Evolutionary conservation across 1,140 invertebrate species (phyloP).

Genomic region (Drosophila yakuba): DNA sequence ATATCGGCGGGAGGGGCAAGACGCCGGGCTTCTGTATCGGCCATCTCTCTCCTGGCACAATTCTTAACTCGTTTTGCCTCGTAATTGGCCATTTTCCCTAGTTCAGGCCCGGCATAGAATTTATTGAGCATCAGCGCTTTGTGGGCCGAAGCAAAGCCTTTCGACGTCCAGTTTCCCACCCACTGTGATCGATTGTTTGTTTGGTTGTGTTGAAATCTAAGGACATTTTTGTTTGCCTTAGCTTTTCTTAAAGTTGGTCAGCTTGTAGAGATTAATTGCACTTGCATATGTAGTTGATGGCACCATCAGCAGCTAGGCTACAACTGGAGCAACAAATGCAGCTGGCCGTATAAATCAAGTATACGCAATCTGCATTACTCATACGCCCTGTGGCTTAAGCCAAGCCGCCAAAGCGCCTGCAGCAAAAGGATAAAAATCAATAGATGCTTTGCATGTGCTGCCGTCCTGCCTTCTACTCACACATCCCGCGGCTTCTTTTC

Average conservation of each 20-base stretch:
- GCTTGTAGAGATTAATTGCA: constrained; percentile 32
- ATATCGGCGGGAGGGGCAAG: constrained; percentile 8
- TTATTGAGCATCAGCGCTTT: constrained; percentile 71
- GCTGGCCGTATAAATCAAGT: constrained; percentile 40
- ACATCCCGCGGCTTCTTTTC: constrained; percentile 49
- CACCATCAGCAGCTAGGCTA: background rate
- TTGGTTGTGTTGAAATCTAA: constrained; percentile 36
- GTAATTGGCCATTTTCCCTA: constrained; percentile 78
- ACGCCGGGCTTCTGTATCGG: constrained; percentile 2
- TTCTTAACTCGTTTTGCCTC: constrained; percentile 76
- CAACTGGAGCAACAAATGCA: constrained; percentile 5
- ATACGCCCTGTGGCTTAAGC: constrained; percentile 55
- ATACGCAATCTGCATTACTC: constrained; percentile 52
- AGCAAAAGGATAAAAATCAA: constrained; percentile 66
- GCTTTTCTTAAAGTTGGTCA: constrained; percentile 28
- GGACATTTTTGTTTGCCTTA: constrained; percentile 39
- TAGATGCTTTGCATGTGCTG: constrained; percentile 58
- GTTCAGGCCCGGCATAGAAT: constrained; percentile 52
- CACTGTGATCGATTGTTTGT: constrained; percentile 61
- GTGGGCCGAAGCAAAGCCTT: constrained; percentile 17
- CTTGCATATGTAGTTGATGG: constrained; percentile 5
- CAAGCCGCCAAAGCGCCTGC: constrained; percentile 38
- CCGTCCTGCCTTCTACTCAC: constrained; percentile 16
- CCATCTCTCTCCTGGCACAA: constrained; percentile 51
- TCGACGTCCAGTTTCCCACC: constrained; percentile 3